Evolutionary conservation across 2,888 invertebrate genomes (phyloP).

Genomic region (Gnatocerus cornutus): DNA sequence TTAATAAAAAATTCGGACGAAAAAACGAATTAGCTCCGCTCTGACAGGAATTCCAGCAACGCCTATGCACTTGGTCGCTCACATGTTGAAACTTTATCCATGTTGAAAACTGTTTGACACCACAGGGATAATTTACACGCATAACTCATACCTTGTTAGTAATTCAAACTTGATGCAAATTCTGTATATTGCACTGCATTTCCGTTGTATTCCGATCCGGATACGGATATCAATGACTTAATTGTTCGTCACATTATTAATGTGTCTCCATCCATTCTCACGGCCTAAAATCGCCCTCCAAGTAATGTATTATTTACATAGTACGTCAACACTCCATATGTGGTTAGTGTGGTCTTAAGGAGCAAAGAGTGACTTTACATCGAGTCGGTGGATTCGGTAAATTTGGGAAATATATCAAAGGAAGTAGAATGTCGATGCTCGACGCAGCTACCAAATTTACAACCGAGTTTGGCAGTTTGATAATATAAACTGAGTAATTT

Average conservation of each 20-base stretch:
- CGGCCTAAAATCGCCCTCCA: constrained; percentile 16
- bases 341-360: constrained; percentile 3
- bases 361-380: neutral
- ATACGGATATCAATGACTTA: constrained; percentile 44
- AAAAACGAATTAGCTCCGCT: too few species aligned
- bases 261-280: constrained; percentile 27
- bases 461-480: constrained; percentile 32
- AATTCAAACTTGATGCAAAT: constrained; percentile 48
- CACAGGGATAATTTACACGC: constrained; percentile 42
- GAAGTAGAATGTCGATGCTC: constrained; percentile 25
- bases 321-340: constrained; percentile 2
- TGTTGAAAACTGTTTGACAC: constrained; percentile 31
- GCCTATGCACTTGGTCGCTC: too few species aligned
- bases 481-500: constrained; percentile 33
- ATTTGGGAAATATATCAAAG: constrained; percentile 30
- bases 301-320: constrained; percentile 17
- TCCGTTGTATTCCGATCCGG: constrained; percentile 33
- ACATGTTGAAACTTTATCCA: constrained; percentile 18
- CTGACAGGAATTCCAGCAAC: too few species aligned
- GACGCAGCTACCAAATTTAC: constrained; percentile 27
- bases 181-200: constrained; percentile 41
- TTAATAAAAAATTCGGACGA: too few species aligned
- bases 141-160: constrained; percentile 42
- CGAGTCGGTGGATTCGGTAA: constrained; percentile 8
- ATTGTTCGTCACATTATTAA: constrained; percentile 47